Evolutionary conservation across 2,797 vertebrate genomes (phyloP), one percentile per base, ranked within the genome.

Genomic region (Takifugu rubripes): DNA sequence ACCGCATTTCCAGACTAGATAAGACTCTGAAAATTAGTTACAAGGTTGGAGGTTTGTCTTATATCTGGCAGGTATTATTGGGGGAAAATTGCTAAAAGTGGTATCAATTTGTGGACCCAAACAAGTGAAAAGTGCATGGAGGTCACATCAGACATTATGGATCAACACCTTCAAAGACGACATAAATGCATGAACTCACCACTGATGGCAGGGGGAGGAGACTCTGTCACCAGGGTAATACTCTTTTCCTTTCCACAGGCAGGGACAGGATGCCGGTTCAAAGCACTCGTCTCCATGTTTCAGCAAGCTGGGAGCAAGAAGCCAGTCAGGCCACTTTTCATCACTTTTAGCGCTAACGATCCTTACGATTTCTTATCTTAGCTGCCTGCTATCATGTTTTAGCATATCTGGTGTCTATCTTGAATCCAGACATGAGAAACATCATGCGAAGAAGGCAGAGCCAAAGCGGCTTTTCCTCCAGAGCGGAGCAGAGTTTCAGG

Each of bases 221-320:
- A 98, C 95, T 79, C 85, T 88, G 79, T 99, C 96, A 0, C 96
- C 96, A 0, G 96, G 94, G 75, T 93, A 98, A 70, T 95, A 98
- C 65, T 99, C 96, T 72, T 95, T 98, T 70, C 95, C 96, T 78
- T 98, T 98, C 97, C 97, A 99, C 3, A 92, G 85, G 71, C 97
- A 99, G 0, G 97, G 97, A 26, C 97, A 99, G 65, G 94, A 88
- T 21, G 86, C 83, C 6, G 91, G 89, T 52, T 92, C 87, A 76
- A 98, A 94, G 65, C 97, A 99, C 16, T 93, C 86, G 42, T 95
- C 93, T n/a, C 93, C 94, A 2, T 96, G 94, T 88, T 94, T 96
- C 77, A 99, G 89, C 64, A 95, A 81, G 29, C 97, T 99, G 66
- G 1, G 21, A 1, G 16, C 50, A 12, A 25, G 10, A 10, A 10